Evolutionary conservation across 2,888 invertebrate species (phyloP).

Genomic region (Salticus scenicus): DNA sequence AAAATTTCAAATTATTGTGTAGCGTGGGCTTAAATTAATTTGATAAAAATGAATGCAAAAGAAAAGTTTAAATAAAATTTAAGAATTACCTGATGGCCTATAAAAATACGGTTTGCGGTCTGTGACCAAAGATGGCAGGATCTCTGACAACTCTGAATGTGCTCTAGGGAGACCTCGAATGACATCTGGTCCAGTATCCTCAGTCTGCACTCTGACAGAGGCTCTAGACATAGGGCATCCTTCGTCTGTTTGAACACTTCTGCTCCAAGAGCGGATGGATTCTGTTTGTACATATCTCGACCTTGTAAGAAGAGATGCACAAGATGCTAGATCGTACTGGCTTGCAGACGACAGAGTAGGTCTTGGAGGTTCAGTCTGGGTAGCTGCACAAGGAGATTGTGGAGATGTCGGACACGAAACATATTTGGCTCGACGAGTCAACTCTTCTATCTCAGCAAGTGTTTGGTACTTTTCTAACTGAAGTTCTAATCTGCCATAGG

Average conservation of each 20-base stretch:
- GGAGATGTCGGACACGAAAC: constrained; percentile 60
- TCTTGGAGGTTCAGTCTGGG: constrained; percentile 56
- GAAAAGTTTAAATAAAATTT: too few species aligned
- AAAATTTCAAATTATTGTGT: too few species aligned
- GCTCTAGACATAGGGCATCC: constrained; percentile 38
- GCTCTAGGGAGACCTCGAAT: constrained; percentile 50
- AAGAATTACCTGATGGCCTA: constrained; percentile 57
- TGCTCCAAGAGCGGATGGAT: constrained; percentile 46
- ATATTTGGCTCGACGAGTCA: constrained; percentile 79
- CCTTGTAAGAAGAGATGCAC: constrained; percentile 32
- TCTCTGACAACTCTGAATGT: constrained; percentile 44
- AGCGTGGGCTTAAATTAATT: too few species aligned
- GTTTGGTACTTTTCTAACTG: constrained; percentile 80
- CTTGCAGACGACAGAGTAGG: constrained; percentile 51
- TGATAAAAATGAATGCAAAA: too few species aligned
- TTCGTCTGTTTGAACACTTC: constrained; percentile 51
- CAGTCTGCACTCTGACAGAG: constrained; percentile 58
- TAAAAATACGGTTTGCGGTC: constrained; percentile 57
- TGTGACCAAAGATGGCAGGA: constrained; percentile 39
- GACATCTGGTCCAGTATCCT: constrained; percentile 56
- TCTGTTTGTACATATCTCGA: constrained; percentile 55
- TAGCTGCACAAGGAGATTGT: constrained; percentile 49
- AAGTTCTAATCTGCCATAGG: constrained; percentile 78
- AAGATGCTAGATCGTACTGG: constrained; percentile 56
- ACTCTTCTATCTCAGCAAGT: constrained; percentile 79